Evolutionary conservation across 2,888 invertebrate genomes (phyloP).

Genomic region (Rhimphoctona megacephalus): DNA sequence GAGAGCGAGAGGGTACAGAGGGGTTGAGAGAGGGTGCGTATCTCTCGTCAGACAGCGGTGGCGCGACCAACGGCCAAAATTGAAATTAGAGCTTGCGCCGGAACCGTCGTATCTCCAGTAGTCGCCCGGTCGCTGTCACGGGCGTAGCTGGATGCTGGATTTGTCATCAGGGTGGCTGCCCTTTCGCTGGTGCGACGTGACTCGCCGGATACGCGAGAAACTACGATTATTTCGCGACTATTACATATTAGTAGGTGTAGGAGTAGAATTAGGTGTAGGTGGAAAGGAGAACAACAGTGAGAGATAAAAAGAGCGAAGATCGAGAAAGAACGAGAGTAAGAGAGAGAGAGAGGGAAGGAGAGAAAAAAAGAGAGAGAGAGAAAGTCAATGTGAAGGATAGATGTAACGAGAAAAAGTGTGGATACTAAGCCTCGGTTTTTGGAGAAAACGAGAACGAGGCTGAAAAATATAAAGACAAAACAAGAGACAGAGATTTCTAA

Average conservation of each 20-base stretch:
- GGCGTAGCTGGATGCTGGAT: slow-evolving; percentile 83
- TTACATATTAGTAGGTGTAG: slow-evolving; percentile 67
- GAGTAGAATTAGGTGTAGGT: slow-evolving; percentile 71
- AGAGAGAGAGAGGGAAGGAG: slow-evolving; percentile 9
- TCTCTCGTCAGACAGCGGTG: slow-evolving; percentile 70
- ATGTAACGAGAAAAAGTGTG: slow-evolving; percentile 49
- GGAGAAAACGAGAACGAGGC: slow-evolving; percentile 49
- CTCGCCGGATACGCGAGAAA: slow-evolving; percentile 68
- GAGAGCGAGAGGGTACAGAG: slow-evolving; percentile 25
- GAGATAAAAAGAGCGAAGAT: background rate
- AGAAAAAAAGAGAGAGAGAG: background rate
- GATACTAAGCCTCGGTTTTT: slow-evolving; percentile 34
- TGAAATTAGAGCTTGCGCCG: slow-evolving; percentile 82
- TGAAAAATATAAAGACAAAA: slow-evolving; percentile 8
- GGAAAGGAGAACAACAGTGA: slow-evolving; percentile 49
- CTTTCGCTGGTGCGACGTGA: slow-evolving; percentile 70
- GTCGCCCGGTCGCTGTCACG: slow-evolving; percentile 83
- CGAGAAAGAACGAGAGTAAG: slow-evolving; percentile 16
- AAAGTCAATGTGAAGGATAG: slow-evolving; percentile 17
- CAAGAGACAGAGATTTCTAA: slow-evolving; percentile 16
- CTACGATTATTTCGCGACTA: slow-evolving; percentile 66
- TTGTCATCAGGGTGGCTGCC: slow-evolving; percentile 73
- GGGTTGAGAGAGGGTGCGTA: slow-evolving; percentile 57
- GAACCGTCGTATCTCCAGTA: slow-evolving; percentile 80
- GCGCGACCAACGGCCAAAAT: slow-evolving; percentile 80